These are phyloP conservation scores for Gymnoscopelus braueri DNA, from an alignment of 2,797 vertebrate species.

Conservation along the genomic window DNA sequence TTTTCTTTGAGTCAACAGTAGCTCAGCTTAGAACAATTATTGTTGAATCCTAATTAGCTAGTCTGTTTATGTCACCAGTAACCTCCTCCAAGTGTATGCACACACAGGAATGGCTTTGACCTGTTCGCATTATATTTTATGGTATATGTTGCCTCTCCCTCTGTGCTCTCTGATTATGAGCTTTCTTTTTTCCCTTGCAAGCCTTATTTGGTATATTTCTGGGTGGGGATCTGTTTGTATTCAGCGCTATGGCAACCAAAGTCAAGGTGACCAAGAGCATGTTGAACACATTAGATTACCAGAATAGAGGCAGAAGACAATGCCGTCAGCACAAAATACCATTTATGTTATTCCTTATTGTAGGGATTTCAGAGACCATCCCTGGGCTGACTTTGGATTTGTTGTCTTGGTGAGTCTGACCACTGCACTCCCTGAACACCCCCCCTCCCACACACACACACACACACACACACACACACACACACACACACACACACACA, in stretches of 20 bases:
- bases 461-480: too few relatives aligned
- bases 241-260: constrained; percentile 86
- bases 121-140: constrained; percentile 80
- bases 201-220: constrained; percentile 88
- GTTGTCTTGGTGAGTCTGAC: constrained; percentile 81
- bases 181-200: constrained; percentile 66
- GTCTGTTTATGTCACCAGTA: constrained; percentile 73
- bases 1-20: constrained; percentile 83
- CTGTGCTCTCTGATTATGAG: constrained; percentile 80
- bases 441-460: constrained; percentile 12
- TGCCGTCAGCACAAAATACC: constrained; percentile 82
- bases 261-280: constrained; percentile 89
- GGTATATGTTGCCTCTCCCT: constrained; percentile 74
- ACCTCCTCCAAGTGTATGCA: constrained; percentile 72
- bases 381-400: constrained; percentile 77
- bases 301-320: constrained; percentile 84
- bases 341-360: constrained; percentile 82
- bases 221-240: constrained; percentile 88
- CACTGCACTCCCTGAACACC: constrained; percentile 39
- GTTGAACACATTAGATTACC: constrained; percentile 87
- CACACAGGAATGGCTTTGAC: constrained; percentile 75
- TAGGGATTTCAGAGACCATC: constrained; percentile 80
- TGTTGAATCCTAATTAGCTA: constrained; percentile 82
- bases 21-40: constrained; percentile 82
- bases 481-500: too few relatives aligned